Evolutionary conservation across 2,113 vertebrate genomes (phyloP).

Genomic region (Lanius collurio): DNA sequence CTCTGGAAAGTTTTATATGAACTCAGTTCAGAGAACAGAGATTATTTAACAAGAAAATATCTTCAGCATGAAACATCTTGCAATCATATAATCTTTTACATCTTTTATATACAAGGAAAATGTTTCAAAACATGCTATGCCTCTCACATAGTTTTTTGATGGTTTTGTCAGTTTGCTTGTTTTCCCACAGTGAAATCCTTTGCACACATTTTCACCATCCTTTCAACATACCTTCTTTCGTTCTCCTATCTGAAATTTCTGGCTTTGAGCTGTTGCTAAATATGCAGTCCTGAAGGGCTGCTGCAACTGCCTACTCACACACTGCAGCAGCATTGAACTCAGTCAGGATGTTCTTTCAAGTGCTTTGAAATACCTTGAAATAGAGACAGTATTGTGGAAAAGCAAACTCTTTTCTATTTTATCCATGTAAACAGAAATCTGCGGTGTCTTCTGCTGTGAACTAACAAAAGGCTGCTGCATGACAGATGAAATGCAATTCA

Average conservation of each 20-base stretch:
- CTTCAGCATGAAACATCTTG: not conserved
- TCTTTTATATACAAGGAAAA: conserved; percentile 11
- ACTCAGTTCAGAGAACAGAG: not conserved
- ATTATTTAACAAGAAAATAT: not conserved
- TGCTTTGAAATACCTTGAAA: conserved; percentile 46
- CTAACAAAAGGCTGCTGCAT: conserved; percentile 41
- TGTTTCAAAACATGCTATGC: not conserved
- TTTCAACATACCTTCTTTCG: not conserved
- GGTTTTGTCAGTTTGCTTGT: conserved; percentile 10
- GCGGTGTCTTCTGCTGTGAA: conserved; percentile 12
- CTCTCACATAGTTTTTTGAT: not conserved
- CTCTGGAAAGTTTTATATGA: not conserved
- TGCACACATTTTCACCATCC: not conserved
- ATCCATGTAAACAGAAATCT: conserved; percentile 62
- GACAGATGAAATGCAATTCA: conserved; percentile 42
- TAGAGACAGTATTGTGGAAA: conserved; percentile 11
- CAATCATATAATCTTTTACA: not conserved
- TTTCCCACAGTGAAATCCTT: not conserved
- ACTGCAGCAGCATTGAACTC: conserved; percentile 20
- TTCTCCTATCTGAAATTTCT: not conserved
- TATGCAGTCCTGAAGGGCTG: conserved; percentile 6
- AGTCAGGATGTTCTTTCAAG: conserved; percentile 8
- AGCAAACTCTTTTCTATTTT: conserved; percentile 32
- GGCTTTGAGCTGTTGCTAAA: conserved; percentile 29
- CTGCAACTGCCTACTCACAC: conserved; percentile 2